These are phyloP conservation scores for Channa striata DNA, from an alignment of 2,797 vertebrate genomes.

Conservation along the genomic window DNA sequence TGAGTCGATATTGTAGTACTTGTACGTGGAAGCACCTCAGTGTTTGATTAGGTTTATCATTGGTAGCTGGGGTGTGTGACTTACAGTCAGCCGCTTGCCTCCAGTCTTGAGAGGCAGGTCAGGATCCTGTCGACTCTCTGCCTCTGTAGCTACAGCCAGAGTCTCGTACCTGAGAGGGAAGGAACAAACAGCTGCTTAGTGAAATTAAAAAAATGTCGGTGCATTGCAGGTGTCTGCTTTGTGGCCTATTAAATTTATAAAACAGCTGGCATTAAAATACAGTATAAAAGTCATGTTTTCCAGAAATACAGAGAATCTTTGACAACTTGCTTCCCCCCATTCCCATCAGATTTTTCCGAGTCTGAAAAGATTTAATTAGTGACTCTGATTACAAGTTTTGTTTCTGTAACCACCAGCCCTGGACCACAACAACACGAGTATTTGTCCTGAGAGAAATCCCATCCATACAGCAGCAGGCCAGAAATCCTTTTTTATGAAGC, in stretches of 20 bases:
- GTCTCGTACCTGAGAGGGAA: slow-evolving; percentile 90
- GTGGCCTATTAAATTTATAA: too few relatives aligned
- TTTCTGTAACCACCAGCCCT: slow-evolving; percentile 11
- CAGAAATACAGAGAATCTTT: too few relatives aligned
- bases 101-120: slow-evolving; percentile 89
- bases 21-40: too few relatives aligned
- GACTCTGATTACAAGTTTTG: slow-evolving; percentile 21
- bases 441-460: slow-evolving; percentile 12
- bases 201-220: not conserved
- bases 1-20: not conserved
- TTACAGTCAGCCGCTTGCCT: slow-evolving; percentile 91
- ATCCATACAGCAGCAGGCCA: not conserved
- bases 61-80: slow-evolving; percentile 20
- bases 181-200: slow-evolving; percentile 18
- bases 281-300: too few relatives aligned
- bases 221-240: too few relatives aligned
- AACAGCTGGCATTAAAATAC: too few relatives aligned
- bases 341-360: slow-evolving; percentile 9
- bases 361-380: slow-evolving; percentile 1
- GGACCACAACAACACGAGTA: slow-evolving; percentile 15
- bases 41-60: not conserved
- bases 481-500: slow-evolving; percentile 1
- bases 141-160: slow-evolving; percentile 97
- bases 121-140: slow-evolving; percentile 89
- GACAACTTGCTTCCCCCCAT: too few relatives aligned